A percentile compares a stretch with the other conserved stretches of the same genome.
Conservation (phyloP, 1,140 invertebrate species). For the Diuraphis noxia region DNA sequence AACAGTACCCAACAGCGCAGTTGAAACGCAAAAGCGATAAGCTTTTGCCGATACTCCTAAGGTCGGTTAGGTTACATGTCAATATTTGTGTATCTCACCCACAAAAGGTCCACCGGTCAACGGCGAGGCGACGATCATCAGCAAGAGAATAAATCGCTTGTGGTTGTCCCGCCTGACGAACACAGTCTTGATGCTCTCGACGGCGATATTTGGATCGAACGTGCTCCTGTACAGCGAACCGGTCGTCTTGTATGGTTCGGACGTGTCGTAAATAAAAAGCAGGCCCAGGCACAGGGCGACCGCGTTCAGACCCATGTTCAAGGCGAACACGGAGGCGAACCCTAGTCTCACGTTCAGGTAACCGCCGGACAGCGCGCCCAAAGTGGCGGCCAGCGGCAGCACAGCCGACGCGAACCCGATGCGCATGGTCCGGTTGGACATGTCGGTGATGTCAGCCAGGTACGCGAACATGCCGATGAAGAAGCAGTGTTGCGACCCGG, state of each 20-base stretch:
- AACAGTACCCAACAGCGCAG: no score
- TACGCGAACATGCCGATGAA: conserved; percentile 41
- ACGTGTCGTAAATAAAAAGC: conserved; percentile 7
- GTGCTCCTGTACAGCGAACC: conserved; percentile 6
- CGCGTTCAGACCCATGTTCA: not conserved
- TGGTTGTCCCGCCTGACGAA: not conserved
- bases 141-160: not conserved
- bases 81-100: not conserved
- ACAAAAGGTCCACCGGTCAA: conserved; percentile 8
- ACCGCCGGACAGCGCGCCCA: not conserved
- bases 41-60: no score
- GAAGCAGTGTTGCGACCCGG: conserved; percentile 14
- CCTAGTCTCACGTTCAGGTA: conserved; percentile 10
- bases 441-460: conserved; percentile 36
- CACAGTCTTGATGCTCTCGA: not conserved
- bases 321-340: not conserved
- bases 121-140: conserved; percentile 42
- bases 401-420: not conserved
- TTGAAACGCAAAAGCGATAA: no score
- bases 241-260: not conserved
- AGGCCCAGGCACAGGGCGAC: not conserved
- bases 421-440: conserved; percentile 28
- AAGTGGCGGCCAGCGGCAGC: not conserved
- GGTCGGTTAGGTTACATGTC: no score
- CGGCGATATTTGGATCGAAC: not conserved